Percentiles rank a stretch among this genome's conserved stretches.
phyloP scores from a whole-genome alignment of 2,797 vertebrate genomes.

The Jordanella pulchra region DNA sequence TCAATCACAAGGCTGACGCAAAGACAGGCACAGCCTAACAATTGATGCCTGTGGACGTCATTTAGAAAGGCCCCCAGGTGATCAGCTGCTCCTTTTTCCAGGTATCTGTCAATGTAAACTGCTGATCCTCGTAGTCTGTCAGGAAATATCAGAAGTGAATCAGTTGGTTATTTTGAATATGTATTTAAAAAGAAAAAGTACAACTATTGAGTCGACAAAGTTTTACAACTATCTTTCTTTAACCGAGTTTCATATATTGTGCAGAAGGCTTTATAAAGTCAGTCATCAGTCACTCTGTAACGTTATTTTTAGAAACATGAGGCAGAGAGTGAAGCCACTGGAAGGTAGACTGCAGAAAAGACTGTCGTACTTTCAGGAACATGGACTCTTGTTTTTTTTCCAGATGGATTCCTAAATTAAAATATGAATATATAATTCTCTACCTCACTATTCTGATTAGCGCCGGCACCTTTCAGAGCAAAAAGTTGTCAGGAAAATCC shows the following conservation, averaged over 20 bases:
- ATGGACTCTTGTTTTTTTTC: conserved; percentile 14
- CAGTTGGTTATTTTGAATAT: too few species aligned
- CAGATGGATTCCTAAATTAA: conserved; percentile 15
- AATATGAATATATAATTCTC: conserved; percentile 13
- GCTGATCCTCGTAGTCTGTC: background rate
- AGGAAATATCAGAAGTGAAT: conserved; percentile 25
- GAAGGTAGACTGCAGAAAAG: conserved; percentile 30
- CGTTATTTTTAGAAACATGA: conserved; percentile 61
- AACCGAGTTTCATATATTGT: conserved; percentile 26
- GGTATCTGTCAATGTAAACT: background rate
- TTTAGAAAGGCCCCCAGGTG: conserved; percentile 3
- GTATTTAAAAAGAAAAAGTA: conserved; percentile 37
- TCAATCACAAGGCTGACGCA: background rate
- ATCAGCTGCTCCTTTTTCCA: background rate
- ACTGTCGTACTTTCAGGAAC: conserved; percentile 29
- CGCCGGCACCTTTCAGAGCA: background rate
- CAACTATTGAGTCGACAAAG: conserved; percentile 46
- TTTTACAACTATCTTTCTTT: conserved; percentile 30
- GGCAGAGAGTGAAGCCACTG: conserved; percentile 29
- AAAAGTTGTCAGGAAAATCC: background rate
- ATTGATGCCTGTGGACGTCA: background rate
- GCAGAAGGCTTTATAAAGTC: conserved; percentile 44
- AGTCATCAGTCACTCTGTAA: conserved; percentile 48
- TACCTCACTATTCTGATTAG: background rate
- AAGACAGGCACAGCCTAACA: background rate